These are phyloP conservation scores for Epizoanthus fatuus DNA, from an alignment of 92 coral and sea anemone species.

Conservation along the genomic window DNA sequence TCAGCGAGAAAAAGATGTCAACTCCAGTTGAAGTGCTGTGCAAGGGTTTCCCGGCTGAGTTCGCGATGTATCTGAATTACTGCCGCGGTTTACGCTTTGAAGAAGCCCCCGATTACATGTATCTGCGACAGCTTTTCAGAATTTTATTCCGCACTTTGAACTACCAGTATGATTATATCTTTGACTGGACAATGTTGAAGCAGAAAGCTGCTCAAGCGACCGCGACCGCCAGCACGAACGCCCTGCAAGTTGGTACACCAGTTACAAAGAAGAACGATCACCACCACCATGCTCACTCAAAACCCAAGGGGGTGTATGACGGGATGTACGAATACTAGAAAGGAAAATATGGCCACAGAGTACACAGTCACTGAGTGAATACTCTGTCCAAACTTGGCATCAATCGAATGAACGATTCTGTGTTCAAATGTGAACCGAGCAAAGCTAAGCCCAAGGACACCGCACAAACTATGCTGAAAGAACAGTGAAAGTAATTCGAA, in stretches of 20 bases:
- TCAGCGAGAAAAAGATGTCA: constrained; percentile 99
- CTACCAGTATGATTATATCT: constrained; percentile 97
- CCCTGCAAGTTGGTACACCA: constrained; percentile 77
- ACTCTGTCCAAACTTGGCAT: background rate
- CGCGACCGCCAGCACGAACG: constrained; percentile 69
- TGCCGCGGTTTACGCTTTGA: constrained; percentile 97
- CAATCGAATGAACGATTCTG: no score
- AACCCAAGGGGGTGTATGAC: constrained; percentile 81
- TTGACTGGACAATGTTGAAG: constrained; percentile 99
- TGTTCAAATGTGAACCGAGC: no score
- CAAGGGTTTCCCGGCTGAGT: constrained; percentile 99
- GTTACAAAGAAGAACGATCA: constrained; percentile 78
- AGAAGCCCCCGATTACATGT: constrained; percentile 99
- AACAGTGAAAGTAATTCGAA: background rate
- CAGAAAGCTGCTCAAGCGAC: constrained; percentile 94
- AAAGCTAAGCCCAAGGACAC: background rate
- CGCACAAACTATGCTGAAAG: background rate
- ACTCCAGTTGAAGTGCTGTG: constrained; percentile 98
- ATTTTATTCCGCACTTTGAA: constrained; percentile 97
- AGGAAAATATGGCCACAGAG: background rate
- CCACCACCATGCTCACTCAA: constrained; percentile 66
- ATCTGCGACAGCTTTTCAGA: constrained; percentile 96
- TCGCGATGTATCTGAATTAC: constrained; percentile 99
- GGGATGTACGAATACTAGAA: constrained; percentile 69
- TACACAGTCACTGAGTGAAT: background rate